Conservation (phyloP, 2,888 invertebrate species). For the Netelia melanura region DNA sequence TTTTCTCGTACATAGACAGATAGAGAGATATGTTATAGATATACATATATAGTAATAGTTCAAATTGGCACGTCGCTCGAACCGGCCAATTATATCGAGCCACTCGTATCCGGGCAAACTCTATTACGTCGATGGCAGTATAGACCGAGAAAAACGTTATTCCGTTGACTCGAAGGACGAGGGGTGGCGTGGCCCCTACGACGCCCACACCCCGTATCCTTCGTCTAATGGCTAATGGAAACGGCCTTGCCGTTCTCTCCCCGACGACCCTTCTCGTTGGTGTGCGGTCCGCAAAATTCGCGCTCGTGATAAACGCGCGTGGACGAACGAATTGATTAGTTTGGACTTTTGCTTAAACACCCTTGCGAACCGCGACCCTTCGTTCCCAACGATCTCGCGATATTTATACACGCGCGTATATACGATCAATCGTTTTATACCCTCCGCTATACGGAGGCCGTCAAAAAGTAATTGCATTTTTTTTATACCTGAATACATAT, state of each 20-base stretch:
- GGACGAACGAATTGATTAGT: conserved; percentile 66
- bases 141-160: conserved; percentile 27
- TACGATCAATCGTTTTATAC: too few species aligned
- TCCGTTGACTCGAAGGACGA: conserved; percentile 27
- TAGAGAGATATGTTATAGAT: neutral
- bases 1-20: too few species aligned
- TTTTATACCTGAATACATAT: too few species aligned
- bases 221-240: conserved; percentile 75
- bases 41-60: too few species aligned
- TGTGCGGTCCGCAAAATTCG: conserved; percentile 28
- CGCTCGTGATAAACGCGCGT: conserved; percentile 4
- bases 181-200: conserved; percentile 26
- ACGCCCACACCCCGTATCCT: conserved; percentile 11
- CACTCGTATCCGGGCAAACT: conserved; percentile 44
- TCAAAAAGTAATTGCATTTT: too few species aligned
- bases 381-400: neutral
- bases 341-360: conserved; percentile 72
- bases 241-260: conserved; percentile 66
- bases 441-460: too few species aligned
- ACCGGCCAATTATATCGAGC: conserved; percentile 41
- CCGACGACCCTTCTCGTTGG: conserved; percentile 59
- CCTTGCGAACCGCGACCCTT: conserved; percentile 16
- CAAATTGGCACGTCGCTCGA: conserved; percentile 40
- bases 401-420: too few species aligned
- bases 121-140: conserved; percentile 36